A percentile compares a stretch with the other conserved stretches of the same genome.
Conservation (phyloP, 2,888 invertebrate genomes). For the Drosophila mercatorum region DNA sequence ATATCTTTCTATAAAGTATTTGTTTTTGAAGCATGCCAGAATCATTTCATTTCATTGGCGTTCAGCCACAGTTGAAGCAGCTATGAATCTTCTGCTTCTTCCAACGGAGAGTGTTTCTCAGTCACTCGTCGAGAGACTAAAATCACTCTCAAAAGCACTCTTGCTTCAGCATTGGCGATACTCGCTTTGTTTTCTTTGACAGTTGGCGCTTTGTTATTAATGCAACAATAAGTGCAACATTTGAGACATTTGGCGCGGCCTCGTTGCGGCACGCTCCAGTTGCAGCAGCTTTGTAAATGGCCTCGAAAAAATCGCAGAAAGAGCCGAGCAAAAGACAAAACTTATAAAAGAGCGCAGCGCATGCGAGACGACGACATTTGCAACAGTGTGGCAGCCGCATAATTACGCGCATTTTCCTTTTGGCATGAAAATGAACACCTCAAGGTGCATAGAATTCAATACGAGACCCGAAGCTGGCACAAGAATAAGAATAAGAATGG, state of each 20-base stretch:
- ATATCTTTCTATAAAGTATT: too few species aligned
- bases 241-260: conserved; percentile 46
- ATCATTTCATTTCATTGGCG: too few species aligned
- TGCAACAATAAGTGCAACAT: conserved; percentile 56
- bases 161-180: neutral
- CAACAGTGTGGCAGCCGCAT: conserved; percentile 51
- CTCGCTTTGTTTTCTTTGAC: conserved; percentile 12
- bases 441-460: conserved; percentile 79
- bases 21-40: too few species aligned
- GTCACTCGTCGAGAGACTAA: neutral
- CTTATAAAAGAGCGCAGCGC: conserved; percentile 22
- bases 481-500: conserved; percentile 31
- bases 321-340: neutral
- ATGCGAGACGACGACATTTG: conserved; percentile 55
- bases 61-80: too few species aligned
- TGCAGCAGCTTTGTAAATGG: conserved; percentile 60
- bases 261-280: conserved; percentile 64
- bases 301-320: conserved; percentile 51
- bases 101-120: neutral
- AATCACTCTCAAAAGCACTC: neutral
- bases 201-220: conserved; percentile 34
- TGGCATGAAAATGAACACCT: conserved; percentile 80
- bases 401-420: conserved; percentile 77
- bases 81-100: neutral
- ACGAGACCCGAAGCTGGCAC: conserved; percentile 46